Percentiles rank a stretch among this genome's conserved stretches.
Conservation (phyloP, 1,140 invertebrate species). For the Drosophila santomea region DNA sequence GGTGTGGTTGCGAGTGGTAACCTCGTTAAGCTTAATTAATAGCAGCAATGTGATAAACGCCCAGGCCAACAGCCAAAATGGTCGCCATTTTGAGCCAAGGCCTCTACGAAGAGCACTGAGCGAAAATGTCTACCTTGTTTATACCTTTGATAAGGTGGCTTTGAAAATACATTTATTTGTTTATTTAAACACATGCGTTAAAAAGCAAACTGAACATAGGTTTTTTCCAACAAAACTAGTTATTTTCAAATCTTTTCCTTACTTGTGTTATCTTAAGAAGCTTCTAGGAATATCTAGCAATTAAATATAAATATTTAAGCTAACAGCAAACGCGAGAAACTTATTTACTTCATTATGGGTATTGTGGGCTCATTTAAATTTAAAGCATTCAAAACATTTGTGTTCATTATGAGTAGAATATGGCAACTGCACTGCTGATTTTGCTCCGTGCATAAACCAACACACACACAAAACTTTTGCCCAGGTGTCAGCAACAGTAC, state of each 20-base stretch:
- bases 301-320: too few species aligned
- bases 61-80: slow-evolving; percentile 64
- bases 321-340: too few species aligned
- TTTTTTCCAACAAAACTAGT: background rate
- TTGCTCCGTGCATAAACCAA: slow-evolving; percentile 1
- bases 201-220: background rate
- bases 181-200: too few species aligned
- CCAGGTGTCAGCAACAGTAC: slow-evolving; percentile 77
- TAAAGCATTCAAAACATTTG: too few species aligned
- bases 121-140: background rate
- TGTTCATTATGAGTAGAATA: too few species aligned
- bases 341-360: too few species aligned
- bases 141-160: background rate
- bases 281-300: too few species aligned
- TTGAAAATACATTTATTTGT: too few species aligned
- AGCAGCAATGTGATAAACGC: slow-evolving; percentile 85
- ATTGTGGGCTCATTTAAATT: too few species aligned
- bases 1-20: slow-evolving; percentile 81
- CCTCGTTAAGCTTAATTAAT: slow-evolving; percentile 85
- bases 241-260: too few species aligned
- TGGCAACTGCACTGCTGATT: background rate
- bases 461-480: slow-evolving; percentile 48
- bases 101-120: slow-evolving; percentile 2
- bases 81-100: slow-evolving; percentile 66
- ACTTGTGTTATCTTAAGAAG: too few species aligned